Conservation (phyloP, 37 sponge, comb jelly and placozoan species). For the Axinella damicornis region DNA sequence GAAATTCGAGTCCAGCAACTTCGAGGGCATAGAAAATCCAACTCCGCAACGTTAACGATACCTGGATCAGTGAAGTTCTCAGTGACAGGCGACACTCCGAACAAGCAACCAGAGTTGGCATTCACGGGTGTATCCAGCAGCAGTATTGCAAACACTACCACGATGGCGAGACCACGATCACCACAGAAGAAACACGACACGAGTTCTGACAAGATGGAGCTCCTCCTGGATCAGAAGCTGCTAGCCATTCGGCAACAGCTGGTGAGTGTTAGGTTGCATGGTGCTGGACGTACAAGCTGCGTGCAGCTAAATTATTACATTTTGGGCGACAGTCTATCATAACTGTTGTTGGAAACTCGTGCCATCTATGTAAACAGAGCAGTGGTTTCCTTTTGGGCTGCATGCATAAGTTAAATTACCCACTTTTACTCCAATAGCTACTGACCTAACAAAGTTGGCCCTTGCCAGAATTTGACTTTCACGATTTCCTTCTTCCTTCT, state of each 20-base stretch:
- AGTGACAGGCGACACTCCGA: slow-evolving; percentile 1
- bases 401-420: no score
- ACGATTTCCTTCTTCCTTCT: no score
- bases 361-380: no score
- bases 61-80: slow-evolving; percentile 2
- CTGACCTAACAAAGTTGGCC: no score
- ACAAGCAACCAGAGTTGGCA: slow-evolving; percentile 1
- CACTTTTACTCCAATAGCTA: no score
- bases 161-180: slow-evolving; percentile 18
- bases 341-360: no score
- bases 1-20: neutral
- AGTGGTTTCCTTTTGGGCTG: no score
- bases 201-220: neutral
- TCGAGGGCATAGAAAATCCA: neutral
- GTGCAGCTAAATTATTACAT: no score
- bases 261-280: neutral
- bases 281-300: neutral
- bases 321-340: no score
- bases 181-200: slow-evolving; percentile 1
- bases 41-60: slow-evolving; percentile 5
- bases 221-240: slow-evolving; percentile 12
- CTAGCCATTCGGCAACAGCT: slow-evolving; percentile 19
- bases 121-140: neutral
- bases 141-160: neutral
- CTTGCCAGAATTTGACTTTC: no score